Conservation (phyloP, 2,113 vertebrate species). For the Notarius lentiginosus region DNA sequence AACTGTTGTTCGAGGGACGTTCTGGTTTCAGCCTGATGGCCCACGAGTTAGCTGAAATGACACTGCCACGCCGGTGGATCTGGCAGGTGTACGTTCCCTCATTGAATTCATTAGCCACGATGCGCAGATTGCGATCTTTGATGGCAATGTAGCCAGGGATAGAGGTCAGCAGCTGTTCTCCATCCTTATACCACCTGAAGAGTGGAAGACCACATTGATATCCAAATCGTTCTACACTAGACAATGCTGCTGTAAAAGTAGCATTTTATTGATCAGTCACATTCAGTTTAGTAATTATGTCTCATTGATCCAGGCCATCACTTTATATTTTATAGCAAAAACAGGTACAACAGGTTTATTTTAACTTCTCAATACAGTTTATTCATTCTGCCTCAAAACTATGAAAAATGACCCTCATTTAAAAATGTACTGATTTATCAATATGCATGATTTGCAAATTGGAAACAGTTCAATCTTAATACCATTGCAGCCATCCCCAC, state of each 20-base stretch:
- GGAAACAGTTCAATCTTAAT: neutral
- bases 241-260: neutral
- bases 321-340: neutral
- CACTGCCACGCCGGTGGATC: constrained; percentile 61
- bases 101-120: constrained; percentile 76
- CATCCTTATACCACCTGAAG: constrained; percentile 81
- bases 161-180: constrained; percentile 72
- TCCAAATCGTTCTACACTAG: neutral
- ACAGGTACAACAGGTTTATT: neutral
- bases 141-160: constrained; percentile 73
- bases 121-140: constrained; percentile 71
- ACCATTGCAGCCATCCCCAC: neutral
- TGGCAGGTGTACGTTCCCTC: constrained; percentile 80
- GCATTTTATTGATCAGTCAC: neutral
- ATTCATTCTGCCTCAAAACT: neutral
- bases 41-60: constrained; percentile 75
- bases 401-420: neutral
- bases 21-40: constrained; percentile 71
- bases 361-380: neutral
- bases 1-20: constrained; percentile 66
- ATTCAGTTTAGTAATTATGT: neutral
- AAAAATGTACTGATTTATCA: neutral
- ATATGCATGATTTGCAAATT: neutral
- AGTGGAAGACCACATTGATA: neutral
- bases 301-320: neutral